Base-by-base conservation (phyloP, 2,888 invertebrate species). In the Chymomyza amoena region DNA sequence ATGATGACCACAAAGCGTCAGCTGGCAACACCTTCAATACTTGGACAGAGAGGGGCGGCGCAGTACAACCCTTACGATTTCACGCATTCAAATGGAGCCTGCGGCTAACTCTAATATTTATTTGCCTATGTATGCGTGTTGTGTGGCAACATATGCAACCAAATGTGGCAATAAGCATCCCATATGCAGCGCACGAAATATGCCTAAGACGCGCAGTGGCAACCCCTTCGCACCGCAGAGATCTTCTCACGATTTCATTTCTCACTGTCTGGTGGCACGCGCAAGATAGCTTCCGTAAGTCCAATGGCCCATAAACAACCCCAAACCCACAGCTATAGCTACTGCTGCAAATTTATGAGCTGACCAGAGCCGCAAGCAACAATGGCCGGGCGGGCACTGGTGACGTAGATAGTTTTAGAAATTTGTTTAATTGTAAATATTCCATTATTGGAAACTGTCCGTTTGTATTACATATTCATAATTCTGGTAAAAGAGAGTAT, bases 51-150 rank as follows among this genome's bases (percentile, higher is more conserved):
- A 2, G 54, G 18, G 20, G 51, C 5, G 3, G 15, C n/a, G 7
- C 51, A 54, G 54, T 10, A 9, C 20, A 54, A 54, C 54, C 54
- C 54, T 54, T 54, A 18, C 10, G 7, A 9, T 54, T 6, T 16
- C 9, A 9, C 9, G 54, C 18, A 20, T 54, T 16, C 18, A 20
- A 54, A 54, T 54, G 54, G 54, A 51, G 45, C 45, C 54, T 61
- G 32, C 28, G 60, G 56, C 20, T 13, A 63, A 57, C 71, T 72
- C 61, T 71, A 71, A 72, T 72, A 72, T 72, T 72, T 72, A 72
- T 72, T 65, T 72, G 72, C 65, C 62, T 72, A 13, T 45, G 39
- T 45, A 13, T 45, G 39, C 10, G 39, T 45, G 39, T 45, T 45
- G 39, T 13, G 39, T 45, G 39, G 39, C 39, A 62, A 32, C 69